phyloP scores from a whole-genome alignment of 2,797 vertebrate species.

The Okamejei kenojei region DNA sequence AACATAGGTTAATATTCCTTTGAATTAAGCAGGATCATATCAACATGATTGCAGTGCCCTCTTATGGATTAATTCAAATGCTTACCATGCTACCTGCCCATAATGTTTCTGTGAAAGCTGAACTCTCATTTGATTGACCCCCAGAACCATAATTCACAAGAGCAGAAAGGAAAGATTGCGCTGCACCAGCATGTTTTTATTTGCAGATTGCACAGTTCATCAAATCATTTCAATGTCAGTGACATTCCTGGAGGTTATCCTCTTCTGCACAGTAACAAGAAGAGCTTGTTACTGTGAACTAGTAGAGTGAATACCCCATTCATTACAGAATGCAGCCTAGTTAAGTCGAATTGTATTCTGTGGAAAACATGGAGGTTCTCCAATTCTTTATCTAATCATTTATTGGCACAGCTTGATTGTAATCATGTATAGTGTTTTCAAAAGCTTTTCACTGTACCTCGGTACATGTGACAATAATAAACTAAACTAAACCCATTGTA shows the following conservation, averaged over 20 bases:
- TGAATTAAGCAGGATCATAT: background rate
- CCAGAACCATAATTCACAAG: background rate
- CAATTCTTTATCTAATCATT: background rate
- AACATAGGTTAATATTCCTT: background rate
- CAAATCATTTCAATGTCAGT: background rate
- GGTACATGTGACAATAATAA: no score
- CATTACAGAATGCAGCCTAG: background rate
- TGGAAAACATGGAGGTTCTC: background rate
- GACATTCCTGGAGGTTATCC: background rate
- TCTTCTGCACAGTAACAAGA: background rate
- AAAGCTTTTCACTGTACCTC: no score
- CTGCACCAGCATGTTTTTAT: background rate
- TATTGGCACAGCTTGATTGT: no score
- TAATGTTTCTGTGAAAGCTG: background rate
- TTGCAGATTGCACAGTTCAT: background rate
- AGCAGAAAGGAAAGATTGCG: background rate
- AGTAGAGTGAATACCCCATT: background rate
- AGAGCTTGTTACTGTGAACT: background rate
- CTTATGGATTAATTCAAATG: conserved; percentile 27
- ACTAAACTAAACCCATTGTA: no score
- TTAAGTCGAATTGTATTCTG: background rate
- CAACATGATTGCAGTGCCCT: conserved; percentile 26
- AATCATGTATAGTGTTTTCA: no score
- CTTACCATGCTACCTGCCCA: background rate
- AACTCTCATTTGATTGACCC: background rate